Base-by-base conservation (phyloP, 2,113 vertebrate genomes). In the Sardina pilchardus region DNA sequence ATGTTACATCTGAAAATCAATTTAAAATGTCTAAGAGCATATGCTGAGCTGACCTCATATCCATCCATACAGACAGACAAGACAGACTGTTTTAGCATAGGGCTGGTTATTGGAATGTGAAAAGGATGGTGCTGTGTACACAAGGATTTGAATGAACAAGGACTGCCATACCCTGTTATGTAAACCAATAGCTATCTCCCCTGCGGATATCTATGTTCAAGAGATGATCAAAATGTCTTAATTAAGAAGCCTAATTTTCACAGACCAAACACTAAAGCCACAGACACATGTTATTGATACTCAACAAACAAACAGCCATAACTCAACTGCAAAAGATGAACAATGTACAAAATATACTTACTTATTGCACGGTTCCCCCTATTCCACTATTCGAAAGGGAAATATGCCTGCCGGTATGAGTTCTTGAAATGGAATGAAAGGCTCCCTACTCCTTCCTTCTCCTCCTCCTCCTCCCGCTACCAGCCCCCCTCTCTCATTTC, bases 341-440 rank as follows among this genome's bases (percentile, higher is more conserved):
- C 1, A 36, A 36, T 36, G 12, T 1, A 17, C 34, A 78, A 9
- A 26, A 30, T 1, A 34, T 34, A 16, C 36, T 12, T 78, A 88
- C 87, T 88, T 50, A 88, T 85, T 42, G 56, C 39, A 24, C 71
- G 44, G 21, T 71, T 10, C 10, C 44, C 45, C 21, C 5, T 78
- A 8, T 81, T 16, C 47, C 26, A 19, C 17, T 1, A 24, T 39
- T 24, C 59, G 30, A 44, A 36, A 75, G 21, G 24, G 21, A 78
- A 83, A 53, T 48, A 78, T 50, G 82, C 45, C 83, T 82, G 53
- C 78, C 12, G 81, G 50, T 71, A 10, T 50, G 85, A 86, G 50
- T 30, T 36, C 56, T 47, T 81, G 56, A 84, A 85, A 82, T 86
- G 85, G 81, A 82, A 71, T 30, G 30, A 78, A 36, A 36, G 71